phyloP scores from a whole-genome alignment of 2,113 vertebrate genomes.

The Cyanoliseus patagonus region DNA sequence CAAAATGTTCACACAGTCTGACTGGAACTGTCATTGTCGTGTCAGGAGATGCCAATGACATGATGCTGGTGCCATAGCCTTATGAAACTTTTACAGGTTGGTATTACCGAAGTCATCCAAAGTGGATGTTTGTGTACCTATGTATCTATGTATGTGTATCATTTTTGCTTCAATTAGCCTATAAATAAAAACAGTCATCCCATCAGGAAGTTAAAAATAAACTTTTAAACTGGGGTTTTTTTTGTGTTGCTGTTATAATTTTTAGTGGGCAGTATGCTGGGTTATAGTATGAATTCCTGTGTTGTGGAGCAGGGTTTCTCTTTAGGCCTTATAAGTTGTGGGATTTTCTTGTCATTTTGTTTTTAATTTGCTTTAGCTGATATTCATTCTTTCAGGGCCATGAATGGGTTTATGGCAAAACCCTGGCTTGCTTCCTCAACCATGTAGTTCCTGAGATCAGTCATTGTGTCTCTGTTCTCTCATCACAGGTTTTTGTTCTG shows the following conservation, averaged over 20 bases:
- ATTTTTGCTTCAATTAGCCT: neutral
- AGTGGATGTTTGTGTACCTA: neutral
- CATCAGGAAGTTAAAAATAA: neutral
- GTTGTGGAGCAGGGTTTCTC: neutral
- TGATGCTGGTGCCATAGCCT: neutral
- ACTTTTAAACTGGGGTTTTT: neutral
- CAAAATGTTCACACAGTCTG: neutral
- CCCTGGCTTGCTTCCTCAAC: accelerated
- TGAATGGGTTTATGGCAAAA: neutral
- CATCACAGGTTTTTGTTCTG: neutral
- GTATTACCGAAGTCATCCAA: neutral
- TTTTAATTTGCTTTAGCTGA: neutral
- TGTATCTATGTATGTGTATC: neutral
- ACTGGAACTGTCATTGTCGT: neutral
- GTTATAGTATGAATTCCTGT: neutral
- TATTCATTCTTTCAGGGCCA: neutral
- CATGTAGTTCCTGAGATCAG: accelerated
- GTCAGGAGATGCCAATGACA: neutral
- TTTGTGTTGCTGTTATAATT: neutral
- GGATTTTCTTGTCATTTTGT: neutral
- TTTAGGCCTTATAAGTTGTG: neutral
- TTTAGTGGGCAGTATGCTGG: neutral
- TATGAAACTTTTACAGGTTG: neutral
- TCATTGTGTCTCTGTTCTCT: neutral
- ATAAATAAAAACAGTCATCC: neutral